Evolutionary conservation across 1,140 invertebrate species (phyloP).

Genomic region (Rhopalosiphum padi): DNA sequence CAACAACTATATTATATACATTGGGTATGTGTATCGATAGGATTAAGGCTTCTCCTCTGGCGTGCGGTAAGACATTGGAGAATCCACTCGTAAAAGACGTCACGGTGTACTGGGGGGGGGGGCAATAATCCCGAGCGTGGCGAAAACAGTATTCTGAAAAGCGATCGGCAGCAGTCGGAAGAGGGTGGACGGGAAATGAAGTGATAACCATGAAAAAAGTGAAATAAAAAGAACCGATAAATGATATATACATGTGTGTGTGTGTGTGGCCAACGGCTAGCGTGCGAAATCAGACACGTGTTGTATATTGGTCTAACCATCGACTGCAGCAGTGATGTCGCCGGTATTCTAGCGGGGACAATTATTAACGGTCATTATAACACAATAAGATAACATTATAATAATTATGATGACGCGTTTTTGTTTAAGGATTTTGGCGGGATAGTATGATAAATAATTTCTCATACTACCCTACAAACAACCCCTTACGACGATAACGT

Average conservation of each 20-base stretch:
- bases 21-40: neutral
- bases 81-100: neutral
- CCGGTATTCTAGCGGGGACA: neutral
- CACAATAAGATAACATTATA: no score
- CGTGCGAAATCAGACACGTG: neutral
- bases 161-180: neutral
- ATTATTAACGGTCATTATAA: neutral
- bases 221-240: neutral
- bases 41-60: neutral
- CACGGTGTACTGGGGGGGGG: neutral
- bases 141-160: neutral
- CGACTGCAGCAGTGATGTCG: neutral
- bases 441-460: neutral
- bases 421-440: neutral
- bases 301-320: neutral
- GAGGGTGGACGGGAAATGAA: neutral
- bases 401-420: no score
- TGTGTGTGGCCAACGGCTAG: neutral
- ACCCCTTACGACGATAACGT: no score
- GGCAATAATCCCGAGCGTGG: neutral
- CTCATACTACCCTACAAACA: neutral
- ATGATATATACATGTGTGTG: neutral
- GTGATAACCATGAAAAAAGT: neutral
- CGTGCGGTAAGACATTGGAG: neutral
- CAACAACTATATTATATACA: neutral